phyloP scores from a whole-genome alignment of 2,888 invertebrate species.

The Meteorus colon region DNA sequence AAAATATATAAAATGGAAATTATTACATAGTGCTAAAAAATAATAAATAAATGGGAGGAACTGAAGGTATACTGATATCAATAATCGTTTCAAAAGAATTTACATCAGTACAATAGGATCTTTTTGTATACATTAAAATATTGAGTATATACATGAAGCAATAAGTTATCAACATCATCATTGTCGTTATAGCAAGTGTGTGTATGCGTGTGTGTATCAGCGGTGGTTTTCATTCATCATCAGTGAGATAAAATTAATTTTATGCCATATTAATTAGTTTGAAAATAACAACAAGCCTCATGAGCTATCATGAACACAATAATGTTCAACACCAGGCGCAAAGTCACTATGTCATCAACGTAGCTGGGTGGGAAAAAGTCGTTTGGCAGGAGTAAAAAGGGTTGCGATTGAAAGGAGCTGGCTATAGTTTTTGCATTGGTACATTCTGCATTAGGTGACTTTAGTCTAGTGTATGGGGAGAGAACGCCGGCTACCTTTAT shows the following conservation, averaged over 20 bases:
- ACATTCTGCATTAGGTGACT: background rate
- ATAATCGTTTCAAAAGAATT: background rate
- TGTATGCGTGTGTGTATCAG: too few relatives aligned
- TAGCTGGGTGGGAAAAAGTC: background rate
- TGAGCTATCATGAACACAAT: too few relatives aligned
- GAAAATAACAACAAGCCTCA: too few relatives aligned
- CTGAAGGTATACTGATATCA: background rate
- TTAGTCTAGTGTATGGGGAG: background rate
- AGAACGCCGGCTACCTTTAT: background rate
- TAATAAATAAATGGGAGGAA: background rate
- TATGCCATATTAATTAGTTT: too few relatives aligned
- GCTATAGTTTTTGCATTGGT: too few relatives aligned
- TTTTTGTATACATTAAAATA: background rate
- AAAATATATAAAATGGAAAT: background rate
- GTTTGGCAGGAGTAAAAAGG: background rate
- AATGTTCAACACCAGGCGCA: background rate
- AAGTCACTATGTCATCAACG: background rate
- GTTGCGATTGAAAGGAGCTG: background rate
- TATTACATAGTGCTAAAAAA: background rate
- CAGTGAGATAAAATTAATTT: too few relatives aligned
- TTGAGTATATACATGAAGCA: slow-evolving; percentile 1
- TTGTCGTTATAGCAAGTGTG: background rate
- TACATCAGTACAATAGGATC: background rate
- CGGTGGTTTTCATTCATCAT: too few relatives aligned
- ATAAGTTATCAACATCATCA: background rate